phyloP scores from a whole-genome alignment of 2,888 invertebrate species.

The Mythimna impura region DNA sequence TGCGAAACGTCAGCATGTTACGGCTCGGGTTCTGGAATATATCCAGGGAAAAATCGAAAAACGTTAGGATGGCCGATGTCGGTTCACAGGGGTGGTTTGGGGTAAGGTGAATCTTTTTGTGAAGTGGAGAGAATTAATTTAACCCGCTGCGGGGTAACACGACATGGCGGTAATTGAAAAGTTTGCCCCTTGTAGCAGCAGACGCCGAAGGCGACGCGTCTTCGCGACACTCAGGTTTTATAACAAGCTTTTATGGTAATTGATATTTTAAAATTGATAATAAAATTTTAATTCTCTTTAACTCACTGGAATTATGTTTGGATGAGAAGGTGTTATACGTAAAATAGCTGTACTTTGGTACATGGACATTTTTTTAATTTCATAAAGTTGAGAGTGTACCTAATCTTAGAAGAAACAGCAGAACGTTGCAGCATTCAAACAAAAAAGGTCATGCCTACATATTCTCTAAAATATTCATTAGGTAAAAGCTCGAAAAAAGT shows the following conservation, averaged over 20 bases:
- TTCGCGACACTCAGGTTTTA: conserved; percentile 75
- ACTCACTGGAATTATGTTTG: background rate
- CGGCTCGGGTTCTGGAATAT: conserved; percentile 78
- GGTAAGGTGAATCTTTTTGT: conserved; percentile 90
- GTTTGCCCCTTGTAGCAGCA: conserved; percentile 89
- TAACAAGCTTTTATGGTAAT: conserved; percentile 72
- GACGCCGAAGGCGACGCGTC: conserved; percentile 77
- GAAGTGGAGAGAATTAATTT: conserved; percentile 91
- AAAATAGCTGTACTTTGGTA: too few species aligned
- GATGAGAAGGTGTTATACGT: background rate
- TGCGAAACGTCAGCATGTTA: conserved; percentile 90
- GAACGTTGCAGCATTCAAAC: too few species aligned
- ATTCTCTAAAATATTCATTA: background rate
- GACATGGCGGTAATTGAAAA: conserved; percentile 90
- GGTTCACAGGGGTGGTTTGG: conserved; percentile 80
- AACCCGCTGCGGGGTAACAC: conserved; percentile 91
- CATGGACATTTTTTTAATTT: background rate
- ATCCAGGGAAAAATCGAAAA: conserved; percentile 82
- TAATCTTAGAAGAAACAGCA: background rate
- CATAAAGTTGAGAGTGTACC: background rate
- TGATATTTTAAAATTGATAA: conserved; percentile 42
- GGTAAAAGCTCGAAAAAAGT: background rate
- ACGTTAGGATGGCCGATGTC: conserved; percentile 80
- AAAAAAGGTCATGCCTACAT: too few species aligned
- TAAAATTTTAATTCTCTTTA: background rate